These are phyloP conservation scores for Apteryx owenii DNA, from an alignment of 2,113 vertebrate species.

Conservation along the genomic window DNA sequence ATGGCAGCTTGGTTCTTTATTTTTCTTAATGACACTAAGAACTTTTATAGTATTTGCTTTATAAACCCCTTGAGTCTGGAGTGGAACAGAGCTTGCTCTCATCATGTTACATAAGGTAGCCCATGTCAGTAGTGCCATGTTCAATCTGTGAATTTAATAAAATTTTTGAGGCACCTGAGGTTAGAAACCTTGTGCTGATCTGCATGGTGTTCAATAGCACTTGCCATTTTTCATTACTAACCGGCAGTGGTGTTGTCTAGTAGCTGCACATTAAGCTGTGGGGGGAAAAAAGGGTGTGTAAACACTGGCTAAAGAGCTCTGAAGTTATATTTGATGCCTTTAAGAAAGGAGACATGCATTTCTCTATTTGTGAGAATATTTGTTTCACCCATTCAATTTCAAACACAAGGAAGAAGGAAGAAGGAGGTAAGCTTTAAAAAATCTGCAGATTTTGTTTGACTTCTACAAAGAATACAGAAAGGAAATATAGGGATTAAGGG, in stretches of 20 bases:
- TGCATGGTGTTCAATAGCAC: background rate
- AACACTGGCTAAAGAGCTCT: background rate
- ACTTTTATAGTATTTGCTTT: background rate
- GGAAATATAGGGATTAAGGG: constrained; percentile 38
- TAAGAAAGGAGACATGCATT: background rate
- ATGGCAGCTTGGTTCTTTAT: background rate
- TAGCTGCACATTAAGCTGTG: background rate
- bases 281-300: background rate
- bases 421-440: background rate
- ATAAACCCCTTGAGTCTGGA: background rate
- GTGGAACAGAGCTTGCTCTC: background rate
- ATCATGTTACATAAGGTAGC: background rate
- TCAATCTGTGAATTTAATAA: background rate
- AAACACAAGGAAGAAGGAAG: background rate
- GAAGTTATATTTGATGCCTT: background rate
- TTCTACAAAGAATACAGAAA: constrained; percentile 7
- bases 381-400: background rate
- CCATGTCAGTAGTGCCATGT: fast-evolving
- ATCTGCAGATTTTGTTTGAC: background rate
- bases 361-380: background rate
- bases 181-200: background rate
- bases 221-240: background rate
- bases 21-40: background rate
- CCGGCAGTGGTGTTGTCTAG: background rate
- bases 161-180: background rate